Percentiles rank a stretch among this genome's conserved stretches.
Conservation (phyloP, 1,140 invertebrate genomes). For the Aricia agestis region DNA sequence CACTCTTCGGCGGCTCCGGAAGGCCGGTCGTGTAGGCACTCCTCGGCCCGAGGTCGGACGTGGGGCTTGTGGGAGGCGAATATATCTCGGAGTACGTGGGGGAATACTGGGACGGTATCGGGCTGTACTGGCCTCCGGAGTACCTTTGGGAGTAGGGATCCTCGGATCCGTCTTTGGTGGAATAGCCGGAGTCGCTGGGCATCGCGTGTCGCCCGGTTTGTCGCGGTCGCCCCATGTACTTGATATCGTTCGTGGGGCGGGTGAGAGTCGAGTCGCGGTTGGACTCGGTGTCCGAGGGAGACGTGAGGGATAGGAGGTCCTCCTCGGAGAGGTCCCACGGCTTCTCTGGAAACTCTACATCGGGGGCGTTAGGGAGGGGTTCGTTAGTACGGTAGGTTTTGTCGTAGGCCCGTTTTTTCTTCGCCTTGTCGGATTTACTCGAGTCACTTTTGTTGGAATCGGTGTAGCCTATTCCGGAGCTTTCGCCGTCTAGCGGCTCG, state of each 20-base stretch:
- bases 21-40: constrained; percentile 58
- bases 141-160: constrained; percentile 61
- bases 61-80: constrained; percentile 66
- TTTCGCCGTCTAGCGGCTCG: constrained; percentile 55
- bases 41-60: constrained; percentile 58
- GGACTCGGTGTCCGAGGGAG: constrained; percentile 77
- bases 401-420: constrained; percentile 84
- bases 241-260: constrained; percentile 77
- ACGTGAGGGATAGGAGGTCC: constrained; percentile 77
- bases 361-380: constrained; percentile 84
- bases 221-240: constrained; percentile 69
- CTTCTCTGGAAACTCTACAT: constrained; percentile 87
- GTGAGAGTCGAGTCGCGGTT: constrained; percentile 72
- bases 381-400: constrained; percentile 88
- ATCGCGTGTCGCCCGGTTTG: constrained; percentile 75
- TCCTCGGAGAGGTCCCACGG: constrained; percentile 84
- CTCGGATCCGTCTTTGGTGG: constrained; percentile 64
- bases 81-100: constrained; percentile 72
- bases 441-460: constrained; percentile 65
- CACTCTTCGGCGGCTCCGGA: constrained; percentile 70
- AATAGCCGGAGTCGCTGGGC: constrained; percentile 68
- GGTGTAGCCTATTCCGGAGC: constrained; percentile 65
- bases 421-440: constrained; percentile 67
- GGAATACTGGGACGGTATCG: constrained; percentile 64
- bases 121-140: constrained; percentile 59